Evolutionary conservation across 1,140 invertebrate species (phyloP).

Genomic region (Chrysomallon squamiferum): DNA sequence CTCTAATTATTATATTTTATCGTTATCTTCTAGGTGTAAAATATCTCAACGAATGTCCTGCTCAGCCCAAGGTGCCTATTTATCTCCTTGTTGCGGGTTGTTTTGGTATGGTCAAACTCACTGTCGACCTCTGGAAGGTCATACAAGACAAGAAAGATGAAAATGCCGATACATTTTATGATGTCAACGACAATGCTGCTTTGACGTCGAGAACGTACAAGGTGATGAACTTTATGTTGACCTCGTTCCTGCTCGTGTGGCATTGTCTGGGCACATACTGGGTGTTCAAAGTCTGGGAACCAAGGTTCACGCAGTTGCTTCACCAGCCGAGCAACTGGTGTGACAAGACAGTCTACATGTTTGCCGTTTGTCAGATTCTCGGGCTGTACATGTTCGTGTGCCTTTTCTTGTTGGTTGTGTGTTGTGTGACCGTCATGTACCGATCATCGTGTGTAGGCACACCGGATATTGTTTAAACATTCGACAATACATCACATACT

Average conservation of each 20-base stretch:
- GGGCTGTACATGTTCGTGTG: constrained; percentile 67
- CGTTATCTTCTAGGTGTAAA: constrained; percentile 53
- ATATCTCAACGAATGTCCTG: constrained; percentile 55
- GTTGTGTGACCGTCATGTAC: neutral
- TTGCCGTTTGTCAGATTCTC: constrained; percentile 70
- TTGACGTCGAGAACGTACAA: constrained; percentile 43
- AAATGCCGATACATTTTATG: constrained; percentile 67
- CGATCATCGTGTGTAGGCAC: neutral
- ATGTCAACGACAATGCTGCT: constrained; percentile 49
- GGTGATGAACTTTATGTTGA: constrained; percentile 65
- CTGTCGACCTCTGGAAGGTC: constrained; percentile 72
- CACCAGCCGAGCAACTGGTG: constrained; percentile 65
- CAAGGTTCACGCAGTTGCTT: constrained; percentile 66
- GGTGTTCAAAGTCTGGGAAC: constrained; percentile 49
- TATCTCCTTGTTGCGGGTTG: constrained; percentile 56
- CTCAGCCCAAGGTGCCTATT: constrained; percentile 51
- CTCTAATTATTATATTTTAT: too few species aligned
- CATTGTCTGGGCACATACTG: constrained; percentile 66
- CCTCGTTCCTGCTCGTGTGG: constrained; percentile 67
- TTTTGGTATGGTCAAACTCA: constrained; percentile 52
- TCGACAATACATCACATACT: too few species aligned
- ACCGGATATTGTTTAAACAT: neutral
- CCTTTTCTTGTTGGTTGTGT: constrained; percentile 28
- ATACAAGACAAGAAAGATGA: constrained; percentile 67
- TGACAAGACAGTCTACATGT: constrained; percentile 52